Evolutionary conservation across 2,797 vertebrate genomes (phyloP).

Genomic region (Esox lucius): DNA sequence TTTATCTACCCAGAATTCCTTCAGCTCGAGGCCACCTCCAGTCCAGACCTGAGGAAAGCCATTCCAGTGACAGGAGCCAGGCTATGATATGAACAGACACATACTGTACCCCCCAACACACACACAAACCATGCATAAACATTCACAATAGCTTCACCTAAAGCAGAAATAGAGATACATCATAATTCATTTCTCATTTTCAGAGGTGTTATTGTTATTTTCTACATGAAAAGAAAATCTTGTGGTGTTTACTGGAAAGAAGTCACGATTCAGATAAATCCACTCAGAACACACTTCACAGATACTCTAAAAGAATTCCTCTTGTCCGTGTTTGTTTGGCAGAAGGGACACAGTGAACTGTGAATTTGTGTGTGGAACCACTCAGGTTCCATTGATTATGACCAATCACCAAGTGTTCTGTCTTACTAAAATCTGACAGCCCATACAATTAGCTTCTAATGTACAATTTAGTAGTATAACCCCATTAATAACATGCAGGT

Average conservation of each 20-base stretch:
- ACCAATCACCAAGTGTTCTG: not conserved
- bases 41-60: constrained; percentile 45
- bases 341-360: not conserved
- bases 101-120: constrained; percentile 1
- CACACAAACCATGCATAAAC: constrained; percentile 3
- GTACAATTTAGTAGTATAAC: not conserved
- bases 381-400: not conserved
- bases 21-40: constrained; percentile 49
- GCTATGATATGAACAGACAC: constrained; percentile 39
- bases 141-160: not conserved
- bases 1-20: constrained; percentile 67
- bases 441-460: too few species aligned
- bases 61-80: constrained; percentile 49
- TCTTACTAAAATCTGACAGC: not conserved
- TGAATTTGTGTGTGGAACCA: not conserved
- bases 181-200: not conserved
- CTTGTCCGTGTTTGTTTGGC: not conserved
- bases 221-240: not conserved
- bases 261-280: not conserved
- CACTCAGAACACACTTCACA: not conserved
- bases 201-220: constrained; percentile 19
- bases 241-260: not conserved
- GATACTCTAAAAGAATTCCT: not conserved
- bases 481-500: not conserved
- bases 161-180: not conserved